These are phyloP conservation scores for Ormia ochracea DNA, from an alignment of 2,888 invertebrate species.

Conservation along the genomic window DNA sequence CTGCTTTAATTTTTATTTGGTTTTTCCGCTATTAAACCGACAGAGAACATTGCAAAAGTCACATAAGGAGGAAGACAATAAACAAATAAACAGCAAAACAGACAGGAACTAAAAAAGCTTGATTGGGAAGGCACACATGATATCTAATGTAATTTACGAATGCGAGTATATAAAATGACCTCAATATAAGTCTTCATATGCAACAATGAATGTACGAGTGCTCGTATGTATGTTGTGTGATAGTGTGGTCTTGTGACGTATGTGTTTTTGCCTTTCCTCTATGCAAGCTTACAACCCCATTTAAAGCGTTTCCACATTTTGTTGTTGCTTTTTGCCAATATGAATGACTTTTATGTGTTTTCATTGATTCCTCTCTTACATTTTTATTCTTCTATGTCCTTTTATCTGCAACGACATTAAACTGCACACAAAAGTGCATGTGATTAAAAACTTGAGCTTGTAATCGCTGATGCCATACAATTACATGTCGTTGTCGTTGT, in stretches of 20 bases:
- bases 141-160: slow-evolving; percentile 49
- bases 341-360: background rate
- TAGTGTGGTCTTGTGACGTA: slow-evolving; percentile 35
- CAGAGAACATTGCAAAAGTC: slow-evolving; percentile 22
- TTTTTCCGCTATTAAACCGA: slow-evolving; percentile 34
- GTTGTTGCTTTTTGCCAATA: background rate
- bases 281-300: background rate
- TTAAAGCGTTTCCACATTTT: background rate
- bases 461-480: background rate
- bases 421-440: background rate
- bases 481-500: background rate
- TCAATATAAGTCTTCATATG: slow-evolving; percentile 40
- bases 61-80: background rate
- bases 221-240: no score
- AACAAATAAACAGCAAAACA: slow-evolving; percentile 10
- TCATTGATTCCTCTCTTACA: background rate
- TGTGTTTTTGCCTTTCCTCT: background rate
- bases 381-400: background rate
- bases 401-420: background rate
- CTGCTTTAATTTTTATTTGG: background rate
- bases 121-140: background rate
- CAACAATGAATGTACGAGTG: no score
- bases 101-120: slow-evolving; percentile 2
- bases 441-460: background rate
- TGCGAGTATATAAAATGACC: slow-evolving; percentile 45